phyloP scores from a whole-genome alignment of 2,797 vertebrate genomes.

The Aythya fuligula region DNA sequence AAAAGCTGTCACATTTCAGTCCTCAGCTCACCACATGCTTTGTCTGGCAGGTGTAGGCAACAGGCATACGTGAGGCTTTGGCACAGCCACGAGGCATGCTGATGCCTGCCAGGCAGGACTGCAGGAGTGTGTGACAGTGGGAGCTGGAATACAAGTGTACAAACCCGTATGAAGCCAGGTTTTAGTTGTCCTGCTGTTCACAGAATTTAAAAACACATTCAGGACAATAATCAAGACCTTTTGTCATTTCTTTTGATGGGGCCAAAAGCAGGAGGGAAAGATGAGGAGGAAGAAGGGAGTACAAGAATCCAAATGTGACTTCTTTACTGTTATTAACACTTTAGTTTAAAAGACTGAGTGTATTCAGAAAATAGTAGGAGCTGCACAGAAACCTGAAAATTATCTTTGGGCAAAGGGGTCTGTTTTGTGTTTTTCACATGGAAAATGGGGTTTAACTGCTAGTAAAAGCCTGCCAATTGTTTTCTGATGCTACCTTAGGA shows the following conservation, averaged over 20 bases:
- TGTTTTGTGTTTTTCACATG: background rate
- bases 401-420: background rate
- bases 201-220: background rate
- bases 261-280: background rate
- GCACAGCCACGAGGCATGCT: background rate
- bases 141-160: background rate
- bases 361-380: background rate
- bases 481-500: background rate
- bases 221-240: background rate
- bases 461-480: background rate
- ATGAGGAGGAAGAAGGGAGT: background rate
- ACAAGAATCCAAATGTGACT: background rate
- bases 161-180: background rate
- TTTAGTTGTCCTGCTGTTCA: background rate
- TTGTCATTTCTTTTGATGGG: background rate
- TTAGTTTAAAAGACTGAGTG: background rate
- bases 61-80: background rate
- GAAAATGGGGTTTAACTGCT: background rate
- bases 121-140: background rate
- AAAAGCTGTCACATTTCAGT: background rate
- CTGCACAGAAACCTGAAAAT: background rate
- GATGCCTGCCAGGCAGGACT: background rate
- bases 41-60: background rate
- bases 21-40: background rate
- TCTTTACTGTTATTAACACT: background rate